These are phyloP conservation scores for Danionella cerebrum DNA, from an alignment of 2,113 vertebrate genomes.

Conservation along the genomic window DNA sequence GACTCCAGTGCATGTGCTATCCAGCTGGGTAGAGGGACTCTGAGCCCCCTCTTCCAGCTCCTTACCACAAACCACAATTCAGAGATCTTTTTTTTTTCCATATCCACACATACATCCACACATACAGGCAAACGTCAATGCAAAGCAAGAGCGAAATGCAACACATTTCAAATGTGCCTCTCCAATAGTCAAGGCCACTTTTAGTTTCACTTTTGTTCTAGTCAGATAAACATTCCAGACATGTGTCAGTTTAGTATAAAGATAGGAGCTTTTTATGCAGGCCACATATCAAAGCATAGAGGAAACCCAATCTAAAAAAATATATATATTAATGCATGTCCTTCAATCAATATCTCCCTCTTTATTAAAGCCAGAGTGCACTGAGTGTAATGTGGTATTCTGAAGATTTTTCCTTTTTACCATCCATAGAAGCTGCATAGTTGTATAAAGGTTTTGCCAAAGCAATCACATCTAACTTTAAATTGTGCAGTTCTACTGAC, in stretches of 20 bases:
- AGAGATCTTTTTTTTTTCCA: not conserved
- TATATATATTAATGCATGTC: conserved; percentile 10
- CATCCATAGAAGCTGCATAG: no score
- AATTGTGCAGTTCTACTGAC: not conserved
- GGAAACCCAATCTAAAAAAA: conserved; percentile 24
- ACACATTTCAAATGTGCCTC: not conserved
- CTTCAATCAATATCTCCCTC: not conserved
- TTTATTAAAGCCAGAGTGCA: not conserved
- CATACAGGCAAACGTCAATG: not conserved
- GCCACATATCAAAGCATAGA: conserved; percentile 8
- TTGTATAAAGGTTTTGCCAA: no score
- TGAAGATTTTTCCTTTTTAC: conserved; percentile 7
- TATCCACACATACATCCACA: conserved; percentile 16
- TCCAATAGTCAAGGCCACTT: not conserved
- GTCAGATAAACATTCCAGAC: not conserved
- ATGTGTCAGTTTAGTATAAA: not conserved
- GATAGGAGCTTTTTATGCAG: conserved; percentile 3
- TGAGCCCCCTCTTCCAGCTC: conserved; percentile 3
- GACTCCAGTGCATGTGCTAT: conserved; percentile 62
- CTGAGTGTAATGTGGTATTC: not conserved
- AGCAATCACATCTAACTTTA: no score
- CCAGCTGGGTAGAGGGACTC: conserved; percentile 55
- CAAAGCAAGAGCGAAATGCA: not conserved
- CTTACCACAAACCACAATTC: conserved; percentile 24
- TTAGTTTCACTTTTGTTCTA: conserved; percentile 4